These are phyloP conservation scores for Paratrypauchen microcephalus DNA, from an alignment of 2,797 vertebrate species.

Conservation along the genomic window DNA sequence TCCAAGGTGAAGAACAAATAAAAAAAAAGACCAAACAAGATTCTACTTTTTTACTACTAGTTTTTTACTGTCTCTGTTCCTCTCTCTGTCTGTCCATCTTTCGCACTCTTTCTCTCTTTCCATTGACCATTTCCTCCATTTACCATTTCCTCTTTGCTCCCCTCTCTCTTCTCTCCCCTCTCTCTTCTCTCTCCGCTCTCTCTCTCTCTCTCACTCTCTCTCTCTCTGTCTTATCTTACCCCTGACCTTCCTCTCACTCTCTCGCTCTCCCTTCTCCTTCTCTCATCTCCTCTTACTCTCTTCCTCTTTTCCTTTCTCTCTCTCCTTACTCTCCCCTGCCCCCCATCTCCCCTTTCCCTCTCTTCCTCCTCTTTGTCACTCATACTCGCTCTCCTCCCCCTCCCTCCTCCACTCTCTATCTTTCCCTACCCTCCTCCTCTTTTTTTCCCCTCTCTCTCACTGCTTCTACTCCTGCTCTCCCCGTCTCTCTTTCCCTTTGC, in stretches of 20 bases:
- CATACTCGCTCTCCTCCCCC: neutral
- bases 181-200: neutral
- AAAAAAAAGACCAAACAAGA: too few relatives aligned
- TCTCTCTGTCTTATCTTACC: too few relatives aligned
- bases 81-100: too few relatives aligned
- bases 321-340: too few relatives aligned
- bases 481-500: too few relatives aligned
- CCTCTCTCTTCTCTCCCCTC: neutral
- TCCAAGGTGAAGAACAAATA: slow-evolving; percentile 32
- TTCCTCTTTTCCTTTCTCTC: neutral
- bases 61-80: neutral
- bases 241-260: neutral
- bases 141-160: neutral
- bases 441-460: too few relatives aligned
- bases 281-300: neutral
- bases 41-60: too few relatives aligned
- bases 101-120: too few relatives aligned
- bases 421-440: neutral
- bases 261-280: neutral
- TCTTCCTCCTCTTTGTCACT: neutral
- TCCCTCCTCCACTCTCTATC: neutral
- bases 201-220: neutral
- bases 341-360: neutral
- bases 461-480: too few relatives aligned
- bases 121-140: neutral